phyloP scores from a whole-genome alignment of 2,888 invertebrate species.

The Drosophila dives region DNA sequence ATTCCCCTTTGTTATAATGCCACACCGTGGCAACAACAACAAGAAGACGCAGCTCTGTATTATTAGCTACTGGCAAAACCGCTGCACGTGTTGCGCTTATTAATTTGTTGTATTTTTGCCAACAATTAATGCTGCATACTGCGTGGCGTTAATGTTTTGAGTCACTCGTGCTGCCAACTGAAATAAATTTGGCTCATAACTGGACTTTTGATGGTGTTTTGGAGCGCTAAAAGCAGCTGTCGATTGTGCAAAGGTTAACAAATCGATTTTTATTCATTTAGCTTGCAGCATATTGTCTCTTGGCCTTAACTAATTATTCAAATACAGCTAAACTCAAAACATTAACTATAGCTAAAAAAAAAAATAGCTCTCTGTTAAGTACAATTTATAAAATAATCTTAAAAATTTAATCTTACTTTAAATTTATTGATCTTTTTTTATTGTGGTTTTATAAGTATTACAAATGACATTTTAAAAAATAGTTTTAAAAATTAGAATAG shows the following conservation, averaged over 20 bases:
- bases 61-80: slow-evolving; percentile 37
- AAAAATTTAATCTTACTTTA: background rate
- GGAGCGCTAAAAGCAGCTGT: slow-evolving; percentile 42
- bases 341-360: background rate
- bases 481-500: background rate
- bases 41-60: slow-evolving; percentile 23
- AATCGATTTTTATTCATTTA: slow-evolving; percentile 66
- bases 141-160: slow-evolving; percentile 36
- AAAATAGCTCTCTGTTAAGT: background rate
- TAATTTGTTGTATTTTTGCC: slow-evolving; percentile 58
- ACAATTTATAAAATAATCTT: too few species aligned
- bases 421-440: background rate
- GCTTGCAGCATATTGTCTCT: background rate
- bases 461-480: background rate
- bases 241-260: slow-evolving; percentile 23
- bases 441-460: background rate
- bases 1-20: background rate
- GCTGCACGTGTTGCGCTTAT: slow-evolving; percentile 77
- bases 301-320: slow-evolving; percentile 4
- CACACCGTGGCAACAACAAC: slow-evolving; percentile 14
- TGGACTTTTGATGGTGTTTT: background rate
- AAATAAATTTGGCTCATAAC: slow-evolving; percentile 4
- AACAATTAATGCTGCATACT: slow-evolving; percentile 64
- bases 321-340: background rate
- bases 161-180: slow-evolving; percentile 11